Percentiles rank a stretch among this genome's conserved stretches.
These are phyloP conservation scores for Drosophila affinis DNA, from an alignment of 2,888 invertebrate genomes.

Conservation along the genomic window DNA sequence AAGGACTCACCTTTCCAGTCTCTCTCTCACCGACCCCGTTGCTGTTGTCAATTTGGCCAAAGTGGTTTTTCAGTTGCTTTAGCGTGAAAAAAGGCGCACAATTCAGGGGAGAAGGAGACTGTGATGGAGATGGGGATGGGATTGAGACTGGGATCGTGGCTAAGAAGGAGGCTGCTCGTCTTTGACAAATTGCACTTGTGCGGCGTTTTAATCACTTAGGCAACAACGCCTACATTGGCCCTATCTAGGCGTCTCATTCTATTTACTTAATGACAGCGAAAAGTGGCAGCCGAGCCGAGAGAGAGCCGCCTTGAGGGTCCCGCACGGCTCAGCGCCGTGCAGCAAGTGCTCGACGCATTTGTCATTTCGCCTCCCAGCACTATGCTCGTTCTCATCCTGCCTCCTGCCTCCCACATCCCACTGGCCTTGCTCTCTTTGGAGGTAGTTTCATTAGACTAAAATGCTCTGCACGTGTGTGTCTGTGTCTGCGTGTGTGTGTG, in stretches of 20 bases:
- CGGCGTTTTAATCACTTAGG: slow-evolving; percentile 81
- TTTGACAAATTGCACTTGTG: slow-evolving; percentile 68
- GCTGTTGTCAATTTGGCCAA: slow-evolving; percentile 82
- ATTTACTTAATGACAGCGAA: slow-evolving; percentile 80
- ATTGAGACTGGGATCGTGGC: not conserved
- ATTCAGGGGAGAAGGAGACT: slow-evolving; percentile 24
- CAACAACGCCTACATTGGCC: slow-evolving; percentile 71
- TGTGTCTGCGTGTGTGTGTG: slow-evolving; percentile 19
- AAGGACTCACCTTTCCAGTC: slow-evolving; percentile 44
- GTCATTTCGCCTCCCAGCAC: slow-evolving; percentile 16
- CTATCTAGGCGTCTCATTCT: slow-evolving; percentile 68
- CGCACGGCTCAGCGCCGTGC: slow-evolving; percentile 60
- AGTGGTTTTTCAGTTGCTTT: slow-evolving; percentile 83
- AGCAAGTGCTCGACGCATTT: slow-evolving; percentile 57
- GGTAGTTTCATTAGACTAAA: slow-evolving; percentile 71
- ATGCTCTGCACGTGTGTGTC: slow-evolving; percentile 46
- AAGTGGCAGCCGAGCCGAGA: slow-evolving; percentile 63
- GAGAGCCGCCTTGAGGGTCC: slow-evolving; percentile 44
- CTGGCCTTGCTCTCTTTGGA: slow-evolving; percentile 32
- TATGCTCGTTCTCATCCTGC: not conserved
- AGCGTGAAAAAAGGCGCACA: slow-evolving; percentile 76
- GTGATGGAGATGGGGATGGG: not conserved
- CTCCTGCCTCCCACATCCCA: slow-evolving; percentile 1
- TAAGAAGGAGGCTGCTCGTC: not conserved
- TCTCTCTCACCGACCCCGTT: slow-evolving; percentile 1